phyloP scores from a whole-genome alignment of 2,113 vertebrate genomes.

The Trematomus loennbergii region DNA sequence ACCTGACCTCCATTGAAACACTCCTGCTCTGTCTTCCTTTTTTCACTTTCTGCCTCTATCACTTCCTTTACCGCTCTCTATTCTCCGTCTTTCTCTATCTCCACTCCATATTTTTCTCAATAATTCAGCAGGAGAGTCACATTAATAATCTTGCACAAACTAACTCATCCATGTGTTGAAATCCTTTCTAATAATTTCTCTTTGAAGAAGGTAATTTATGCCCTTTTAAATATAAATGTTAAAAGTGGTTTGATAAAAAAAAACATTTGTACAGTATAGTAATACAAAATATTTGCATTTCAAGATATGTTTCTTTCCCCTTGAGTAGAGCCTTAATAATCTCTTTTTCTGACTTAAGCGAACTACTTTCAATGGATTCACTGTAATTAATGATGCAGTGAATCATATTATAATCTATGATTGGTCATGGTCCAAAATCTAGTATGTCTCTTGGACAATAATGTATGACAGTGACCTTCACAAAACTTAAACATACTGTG shows the following conservation, averaged over 20 bases:
- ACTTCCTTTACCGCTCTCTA: constrained; percentile 1
- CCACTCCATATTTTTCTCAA: constrained; percentile 32
- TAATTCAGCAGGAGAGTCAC: constrained; percentile 79
- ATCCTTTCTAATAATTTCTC: constrained; percentile 1
- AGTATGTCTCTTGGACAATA: too few species aligned
- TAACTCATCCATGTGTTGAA: constrained; percentile 1
- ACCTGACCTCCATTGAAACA: constrained; percentile 57
- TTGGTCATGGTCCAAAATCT: too few species aligned
- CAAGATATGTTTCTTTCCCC: background rate
- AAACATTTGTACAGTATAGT: too few species aligned
- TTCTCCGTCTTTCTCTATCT: constrained; percentile 6
- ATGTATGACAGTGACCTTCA: too few species aligned
- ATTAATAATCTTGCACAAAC: background rate
- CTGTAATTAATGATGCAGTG: background rate
- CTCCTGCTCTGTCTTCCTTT: constrained; percentile 15
- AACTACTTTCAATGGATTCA: background rate
- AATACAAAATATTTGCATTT: too few species aligned
- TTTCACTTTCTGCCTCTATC: constrained; percentile 14
- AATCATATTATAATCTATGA: background rate
- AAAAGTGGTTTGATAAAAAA: too few species aligned
- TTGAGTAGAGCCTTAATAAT: background rate
- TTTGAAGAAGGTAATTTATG: background rate
- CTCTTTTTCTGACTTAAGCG: background rate
- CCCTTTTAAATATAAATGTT: background rate
- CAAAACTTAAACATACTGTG: too few species aligned